Evolutionary conservation across 1,140 invertebrate genomes (phyloP).

Genomic region (Cryptotermes secundus): DNA sequence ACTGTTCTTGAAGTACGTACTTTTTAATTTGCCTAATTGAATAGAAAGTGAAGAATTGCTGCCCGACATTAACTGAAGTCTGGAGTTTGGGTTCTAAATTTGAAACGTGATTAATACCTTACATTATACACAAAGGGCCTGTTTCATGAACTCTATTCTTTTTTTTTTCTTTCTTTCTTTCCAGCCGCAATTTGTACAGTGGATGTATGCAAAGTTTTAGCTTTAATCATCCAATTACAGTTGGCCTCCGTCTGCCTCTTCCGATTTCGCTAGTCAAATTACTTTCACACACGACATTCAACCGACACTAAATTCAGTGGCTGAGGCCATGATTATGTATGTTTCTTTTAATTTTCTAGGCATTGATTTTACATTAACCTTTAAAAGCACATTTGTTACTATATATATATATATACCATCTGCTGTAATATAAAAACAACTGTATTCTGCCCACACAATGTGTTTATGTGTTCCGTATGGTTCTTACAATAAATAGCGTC

Average conservation of each 20-base stretch:
- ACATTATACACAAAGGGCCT: background rate
- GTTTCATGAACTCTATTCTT: background rate
- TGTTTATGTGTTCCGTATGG: too few relatives aligned
- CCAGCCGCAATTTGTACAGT: background rate
- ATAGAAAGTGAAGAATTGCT: background rate
- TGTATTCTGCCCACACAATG: too few relatives aligned
- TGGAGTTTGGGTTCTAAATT: background rate
- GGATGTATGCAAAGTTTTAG: background rate
- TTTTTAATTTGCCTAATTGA: background rate
- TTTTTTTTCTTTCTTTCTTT: too few relatives aligned
- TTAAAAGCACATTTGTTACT: too few relatives aligned
- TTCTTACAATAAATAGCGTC: too few relatives aligned
- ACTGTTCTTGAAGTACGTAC: background rate
- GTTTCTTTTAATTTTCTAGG: background rate
- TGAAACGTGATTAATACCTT: constrained; percentile 11
- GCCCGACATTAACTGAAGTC: background rate
- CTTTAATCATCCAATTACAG: constrained; percentile 17
- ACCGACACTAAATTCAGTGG: background rate
- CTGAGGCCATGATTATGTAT: background rate
- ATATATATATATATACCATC: too few relatives aligned
- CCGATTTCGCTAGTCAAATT: background rate
- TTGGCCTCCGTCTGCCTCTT: background rate
- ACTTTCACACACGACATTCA: background rate
- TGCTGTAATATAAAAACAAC: too few relatives aligned
- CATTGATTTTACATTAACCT: background rate